Evolutionary conservation across 2,888 invertebrate species (phyloP).

Genomic region (Xestia c-nigrum): DNA sequence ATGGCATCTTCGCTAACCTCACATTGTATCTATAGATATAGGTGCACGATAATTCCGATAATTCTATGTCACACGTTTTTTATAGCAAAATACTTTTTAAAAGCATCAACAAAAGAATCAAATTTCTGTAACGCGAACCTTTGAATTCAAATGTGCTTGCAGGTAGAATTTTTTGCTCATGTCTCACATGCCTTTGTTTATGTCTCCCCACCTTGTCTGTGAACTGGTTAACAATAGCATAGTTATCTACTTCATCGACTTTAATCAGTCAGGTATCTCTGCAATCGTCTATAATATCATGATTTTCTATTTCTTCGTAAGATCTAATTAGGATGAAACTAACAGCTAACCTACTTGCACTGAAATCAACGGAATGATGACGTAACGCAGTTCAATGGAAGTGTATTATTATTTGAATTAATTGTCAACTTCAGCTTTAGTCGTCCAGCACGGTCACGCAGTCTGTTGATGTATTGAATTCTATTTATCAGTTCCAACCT

Average conservation of each 20-base stretch:
- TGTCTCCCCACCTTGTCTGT: slow-evolving; percentile 70
- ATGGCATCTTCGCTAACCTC: slow-evolving; percentile 75
- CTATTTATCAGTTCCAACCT: slow-evolving; percentile 84
- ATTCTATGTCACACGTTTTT: slow-evolving; percentile 60
- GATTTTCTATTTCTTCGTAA: slow-evolving; percentile 59
- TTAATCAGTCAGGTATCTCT: slow-evolving; percentile 66
- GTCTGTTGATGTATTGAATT: slow-evolving; percentile 77
- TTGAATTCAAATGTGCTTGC: slow-evolving; percentile 70
- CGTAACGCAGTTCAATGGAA: slow-evolving; percentile 67
- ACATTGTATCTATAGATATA: slow-evolving; percentile 70
- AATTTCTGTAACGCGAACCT: slow-evolving; percentile 65
- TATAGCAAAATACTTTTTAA: slow-evolving; percentile 70
- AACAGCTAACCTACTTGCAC: slow-evolving; percentile 57
- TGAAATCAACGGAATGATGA: slow-evolving; percentile 62
- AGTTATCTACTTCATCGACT: slow-evolving; percentile 62
- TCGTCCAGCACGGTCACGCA: slow-evolving; percentile 75
- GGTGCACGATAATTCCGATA: slow-evolving; percentile 52
- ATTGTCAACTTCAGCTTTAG: slow-evolving; percentile 75
- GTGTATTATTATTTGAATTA: slow-evolving; percentile 71
- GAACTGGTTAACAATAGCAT: slow-evolving; percentile 73
- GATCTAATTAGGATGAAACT: slow-evolving; percentile 56
- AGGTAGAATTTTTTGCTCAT: slow-evolving; percentile 80
- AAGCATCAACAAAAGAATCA: slow-evolving; percentile 65
- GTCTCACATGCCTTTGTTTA: slow-evolving; percentile 77
- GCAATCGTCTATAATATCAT: slow-evolving; percentile 52